phyloP scores from a whole-genome alignment of 2,888 invertebrate genomes.

The Conops quadrifasciatus region DNA sequence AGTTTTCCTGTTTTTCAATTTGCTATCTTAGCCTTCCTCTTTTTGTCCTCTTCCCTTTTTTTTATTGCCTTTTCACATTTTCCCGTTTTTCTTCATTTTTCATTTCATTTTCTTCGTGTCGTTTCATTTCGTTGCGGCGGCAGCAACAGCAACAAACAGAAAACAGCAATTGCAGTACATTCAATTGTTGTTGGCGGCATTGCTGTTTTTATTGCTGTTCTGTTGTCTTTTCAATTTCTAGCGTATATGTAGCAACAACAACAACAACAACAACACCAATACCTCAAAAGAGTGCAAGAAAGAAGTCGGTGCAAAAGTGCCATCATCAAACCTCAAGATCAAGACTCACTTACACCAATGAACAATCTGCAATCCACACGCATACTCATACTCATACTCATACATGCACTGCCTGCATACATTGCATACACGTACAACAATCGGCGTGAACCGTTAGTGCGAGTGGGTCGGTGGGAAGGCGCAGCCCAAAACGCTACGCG shows the following conservation, averaged over 20 bases:
- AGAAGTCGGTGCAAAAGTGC: conserved; percentile 21
- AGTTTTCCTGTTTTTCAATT: conserved; percentile 41
- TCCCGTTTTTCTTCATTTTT: conserved; percentile 23
- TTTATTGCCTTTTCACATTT: conserved; percentile 16
- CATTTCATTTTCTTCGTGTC: conserved; percentile 11
- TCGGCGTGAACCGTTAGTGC: conserved; percentile 47
- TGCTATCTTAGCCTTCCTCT: conserved; percentile 1
- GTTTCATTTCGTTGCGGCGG: conserved; percentile 16
- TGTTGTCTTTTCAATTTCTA: conserved; percentile 61
- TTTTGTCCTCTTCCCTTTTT: conserved; percentile 34
- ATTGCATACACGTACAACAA: conserved; percentile 11
- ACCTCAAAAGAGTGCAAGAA: conserved; percentile 15
- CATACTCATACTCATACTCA: conserved; percentile 26
- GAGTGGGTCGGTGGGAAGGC: conserved; percentile 45
- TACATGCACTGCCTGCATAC: conserved; percentile 17
- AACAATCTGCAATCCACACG: conserved; percentile 5
- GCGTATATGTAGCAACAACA: conserved; percentile 14
- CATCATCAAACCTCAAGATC: conserved; percentile 61
- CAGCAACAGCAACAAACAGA: background rate
- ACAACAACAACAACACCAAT: conserved; percentile 4
- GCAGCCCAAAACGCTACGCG: conserved; percentile 16
- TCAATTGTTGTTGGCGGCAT: conserved; percentile 24
- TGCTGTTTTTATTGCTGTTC: conserved; percentile 35
- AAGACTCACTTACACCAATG: conserved; percentile 47
- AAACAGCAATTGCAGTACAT: conserved; percentile 1